These are phyloP conservation scores for Lycocerus yunnanus DNA, from an alignment of 2,888 invertebrate genomes.

Conservation along the genomic window DNA sequence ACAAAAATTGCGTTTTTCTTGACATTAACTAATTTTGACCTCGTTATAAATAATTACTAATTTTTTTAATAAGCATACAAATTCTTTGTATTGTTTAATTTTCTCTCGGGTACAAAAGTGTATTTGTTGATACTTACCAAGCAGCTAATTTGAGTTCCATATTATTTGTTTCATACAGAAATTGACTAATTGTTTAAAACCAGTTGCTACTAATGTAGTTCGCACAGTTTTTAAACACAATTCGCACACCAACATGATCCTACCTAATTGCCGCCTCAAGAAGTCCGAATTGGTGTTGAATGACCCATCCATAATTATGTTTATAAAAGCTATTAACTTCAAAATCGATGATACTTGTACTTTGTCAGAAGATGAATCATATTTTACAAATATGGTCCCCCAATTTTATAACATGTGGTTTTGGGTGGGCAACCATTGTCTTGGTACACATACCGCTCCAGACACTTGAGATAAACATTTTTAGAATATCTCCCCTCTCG, in stretches of 20 bases:
- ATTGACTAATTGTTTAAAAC: neutral
- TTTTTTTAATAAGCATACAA: neutral
- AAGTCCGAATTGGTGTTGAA: neutral
- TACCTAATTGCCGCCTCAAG: neutral
- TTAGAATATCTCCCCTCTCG: too few species aligned
- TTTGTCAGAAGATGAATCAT: neutral
- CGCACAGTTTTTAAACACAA: neutral
- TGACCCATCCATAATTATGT: neutral
- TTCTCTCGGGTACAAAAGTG: neutral
- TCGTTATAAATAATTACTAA: neutral
- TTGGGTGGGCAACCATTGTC: neutral
- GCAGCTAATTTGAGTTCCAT: neutral
- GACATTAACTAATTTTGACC: neutral
- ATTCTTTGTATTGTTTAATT: neutral
- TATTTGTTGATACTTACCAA: too few species aligned
- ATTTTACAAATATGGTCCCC: neutral
- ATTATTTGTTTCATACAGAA: neutral
- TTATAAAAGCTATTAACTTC: neutral
- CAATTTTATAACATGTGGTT: neutral
- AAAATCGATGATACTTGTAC: neutral
- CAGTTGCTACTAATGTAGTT: neutral
- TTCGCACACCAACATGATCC: neutral
- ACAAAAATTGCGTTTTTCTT: neutral
- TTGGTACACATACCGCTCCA: neutral
- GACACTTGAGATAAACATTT: neutral